phyloP scores from a whole-genome alignment of 2,113 vertebrate species.

The Gadus chalcogrammus region DNA sequence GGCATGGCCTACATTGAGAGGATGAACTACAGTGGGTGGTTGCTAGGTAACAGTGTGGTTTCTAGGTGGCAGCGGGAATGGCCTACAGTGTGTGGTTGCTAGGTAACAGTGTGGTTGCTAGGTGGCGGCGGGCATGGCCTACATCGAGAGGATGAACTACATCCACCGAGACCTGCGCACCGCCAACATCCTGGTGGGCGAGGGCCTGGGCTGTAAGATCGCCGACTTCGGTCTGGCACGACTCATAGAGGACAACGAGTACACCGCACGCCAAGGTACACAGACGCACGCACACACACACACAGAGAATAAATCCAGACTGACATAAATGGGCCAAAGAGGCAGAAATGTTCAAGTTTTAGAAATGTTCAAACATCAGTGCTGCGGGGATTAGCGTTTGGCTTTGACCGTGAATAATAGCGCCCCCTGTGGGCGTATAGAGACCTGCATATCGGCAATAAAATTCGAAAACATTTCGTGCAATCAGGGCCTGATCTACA shows the following conservation, averaged over 20 bases:
- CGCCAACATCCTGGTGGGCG: constrained; percentile 95
- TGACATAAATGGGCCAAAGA: no score
- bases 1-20: constrained; percentile 98
- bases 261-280: constrained; percentile 94
- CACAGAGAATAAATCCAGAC: background rate
- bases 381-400: no score
- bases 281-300: background rate
- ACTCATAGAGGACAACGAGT: constrained; percentile 97
- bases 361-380: no score
- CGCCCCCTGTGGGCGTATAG: no score
- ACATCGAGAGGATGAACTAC: constrained; percentile 98
- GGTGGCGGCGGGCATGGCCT: constrained; percentile 94
- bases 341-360: no score
- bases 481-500: no score
- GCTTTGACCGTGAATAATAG: no score
- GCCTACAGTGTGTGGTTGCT: no score
- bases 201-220: constrained; percentile 94
- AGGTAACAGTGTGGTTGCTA: constrained; percentile 39
- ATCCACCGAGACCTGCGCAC: constrained; percentile 95
- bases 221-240: constrained; percentile 94
- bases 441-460: no score
- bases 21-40: constrained; percentile 85
- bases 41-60: background rate
- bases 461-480: no score
- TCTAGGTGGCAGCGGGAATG: constrained; percentile 73